These are phyloP conservation scores for Lithophane ornitopus DNA, from an alignment of 2,888 invertebrate genomes.

Conservation along the genomic window DNA sequence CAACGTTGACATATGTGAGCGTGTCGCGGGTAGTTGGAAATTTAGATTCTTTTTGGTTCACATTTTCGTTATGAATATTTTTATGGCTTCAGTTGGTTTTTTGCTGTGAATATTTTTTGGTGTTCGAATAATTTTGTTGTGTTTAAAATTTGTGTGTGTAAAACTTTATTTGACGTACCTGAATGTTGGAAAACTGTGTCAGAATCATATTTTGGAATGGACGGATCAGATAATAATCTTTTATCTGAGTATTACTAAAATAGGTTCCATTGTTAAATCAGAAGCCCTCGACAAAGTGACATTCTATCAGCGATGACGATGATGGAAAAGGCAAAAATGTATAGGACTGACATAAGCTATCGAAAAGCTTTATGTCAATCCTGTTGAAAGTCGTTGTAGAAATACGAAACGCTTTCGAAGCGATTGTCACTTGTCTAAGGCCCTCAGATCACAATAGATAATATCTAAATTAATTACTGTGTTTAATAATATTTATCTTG, in stretches of 20 bases:
- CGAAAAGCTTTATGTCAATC: too few relatives aligned
- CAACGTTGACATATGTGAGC: conserved; percentile 43
- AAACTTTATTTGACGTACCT: background rate
- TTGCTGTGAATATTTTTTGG: conserved; percentile 12
- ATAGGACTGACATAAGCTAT: too few relatives aligned
- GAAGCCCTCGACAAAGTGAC: too few relatives aligned
- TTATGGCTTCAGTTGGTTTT: conserved; percentile 14
- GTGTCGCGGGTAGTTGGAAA: conserved; percentile 24
- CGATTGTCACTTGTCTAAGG: too few relatives aligned
- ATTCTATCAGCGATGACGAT: too few relatives aligned
- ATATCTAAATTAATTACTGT: too few relatives aligned
- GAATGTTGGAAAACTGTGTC: too few relatives aligned
- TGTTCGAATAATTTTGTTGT: background rate
- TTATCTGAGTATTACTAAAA: background rate
- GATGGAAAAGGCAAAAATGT: too few relatives aligned
- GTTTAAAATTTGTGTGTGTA: background rate
- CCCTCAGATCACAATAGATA: background rate
- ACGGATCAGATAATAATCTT: background rate
- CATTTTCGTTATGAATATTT: conserved; percentile 44
- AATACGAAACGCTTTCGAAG: too few relatives aligned
- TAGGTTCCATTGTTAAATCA: too few relatives aligned
- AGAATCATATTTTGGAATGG: too few relatives aligned
- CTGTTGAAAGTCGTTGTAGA: too few relatives aligned
- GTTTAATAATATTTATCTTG: background rate
- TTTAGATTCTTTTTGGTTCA: conserved; percentile 27